Percentiles rank a stretch among this genome's conserved stretches.
Conservation (phyloP, 2,888 invertebrate genomes). For the Dolichomitus sp. region DNA sequence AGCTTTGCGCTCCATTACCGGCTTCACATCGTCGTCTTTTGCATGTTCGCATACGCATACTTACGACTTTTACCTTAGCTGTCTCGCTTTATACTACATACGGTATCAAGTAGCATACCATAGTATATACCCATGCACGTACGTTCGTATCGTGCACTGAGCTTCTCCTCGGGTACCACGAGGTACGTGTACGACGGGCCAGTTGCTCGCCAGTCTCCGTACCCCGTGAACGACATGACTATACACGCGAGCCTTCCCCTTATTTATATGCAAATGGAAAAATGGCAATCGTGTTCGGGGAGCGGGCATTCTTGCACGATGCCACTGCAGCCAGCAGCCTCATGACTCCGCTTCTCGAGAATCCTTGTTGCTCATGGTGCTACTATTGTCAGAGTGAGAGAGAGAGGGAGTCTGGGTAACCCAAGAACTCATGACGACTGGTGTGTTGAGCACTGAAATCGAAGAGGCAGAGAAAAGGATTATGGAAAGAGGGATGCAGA, state of each 20-base stretch:
- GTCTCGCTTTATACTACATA: slow-evolving; percentile 1
- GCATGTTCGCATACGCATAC: slow-evolving; percentile 40
- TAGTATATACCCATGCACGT: slow-evolving; percentile 36
- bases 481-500: slow-evolving; percentile 7
- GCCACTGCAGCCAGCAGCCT: slow-evolving; percentile 29
- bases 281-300: slow-evolving; percentile 68
- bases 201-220: slow-evolving; percentile 21
- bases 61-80: slow-evolving; percentile 11
- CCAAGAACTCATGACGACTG: slow-evolving; percentile 14
- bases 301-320: slow-evolving; percentile 64
- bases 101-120: slow-evolving; percentile 23
- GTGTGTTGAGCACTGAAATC: slow-evolving; percentile 40
- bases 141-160: slow-evolving; percentile 37
- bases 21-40: slow-evolving; percentile 44
- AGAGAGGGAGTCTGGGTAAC: slow-evolving; percentile 6
- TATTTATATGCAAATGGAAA: slow-evolving; percentile 81
- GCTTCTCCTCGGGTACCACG: slow-evolving; percentile 47
- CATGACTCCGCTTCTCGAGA: slow-evolving; percentile 41
- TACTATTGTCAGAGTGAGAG: not conserved
- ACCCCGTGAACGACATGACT: not conserved
- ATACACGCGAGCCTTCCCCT: slow-evolving; percentile 67
- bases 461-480: slow-evolving; percentile 45
- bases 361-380: slow-evolving; percentile 38
- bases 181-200: slow-evolving; percentile 55
- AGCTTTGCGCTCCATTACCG: slow-evolving; percentile 55